These are phyloP conservation scores for Pontoporia blainvillei DNA, from an alignment of 2,113 vertebrate genomes.

Conservation along the genomic window DNA sequence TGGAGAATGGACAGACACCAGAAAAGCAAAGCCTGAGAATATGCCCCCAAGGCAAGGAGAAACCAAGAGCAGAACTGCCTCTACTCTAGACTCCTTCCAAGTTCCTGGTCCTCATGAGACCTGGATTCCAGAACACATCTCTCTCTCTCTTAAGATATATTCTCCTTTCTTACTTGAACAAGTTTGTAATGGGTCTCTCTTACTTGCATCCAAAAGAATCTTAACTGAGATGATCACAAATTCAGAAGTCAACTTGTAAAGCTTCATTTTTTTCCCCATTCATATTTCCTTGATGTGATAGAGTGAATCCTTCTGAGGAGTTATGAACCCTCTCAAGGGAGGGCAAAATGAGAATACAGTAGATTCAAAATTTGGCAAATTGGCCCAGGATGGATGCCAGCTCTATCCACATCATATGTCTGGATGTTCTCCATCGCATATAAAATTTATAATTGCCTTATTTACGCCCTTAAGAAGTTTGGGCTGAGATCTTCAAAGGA, in stretches of 20 bases:
- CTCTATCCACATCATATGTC: background rate
- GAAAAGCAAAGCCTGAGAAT: background rate
- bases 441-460: conserved; percentile 50
- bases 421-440: conserved; percentile 17
- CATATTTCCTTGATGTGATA: background rate
- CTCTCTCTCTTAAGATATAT: background rate
- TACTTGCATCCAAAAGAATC: background rate
- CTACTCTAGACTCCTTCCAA: background rate
- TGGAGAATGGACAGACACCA: background rate
- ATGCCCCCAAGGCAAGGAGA: background rate
- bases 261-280: background rate
- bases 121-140: background rate
- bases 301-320: background rate
- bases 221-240: background rate
- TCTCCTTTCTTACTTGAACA: background rate
- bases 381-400: background rate
- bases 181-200: background rate
- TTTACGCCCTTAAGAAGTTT: conserved; percentile 23
- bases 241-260: background rate
- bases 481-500: conserved; percentile 3
- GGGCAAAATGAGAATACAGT: background rate
- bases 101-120: background rate
- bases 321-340: background rate
- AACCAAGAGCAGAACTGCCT: background rate
- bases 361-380: conserved; percentile 42